A percentile compares a stretch with the other conserved stretches of the same genome.
These are phyloP conservation scores for Ptycholaimellus sp. DNA, from an alignment of 2,888 invertebrate species.

Conservation along the genomic window DNA sequence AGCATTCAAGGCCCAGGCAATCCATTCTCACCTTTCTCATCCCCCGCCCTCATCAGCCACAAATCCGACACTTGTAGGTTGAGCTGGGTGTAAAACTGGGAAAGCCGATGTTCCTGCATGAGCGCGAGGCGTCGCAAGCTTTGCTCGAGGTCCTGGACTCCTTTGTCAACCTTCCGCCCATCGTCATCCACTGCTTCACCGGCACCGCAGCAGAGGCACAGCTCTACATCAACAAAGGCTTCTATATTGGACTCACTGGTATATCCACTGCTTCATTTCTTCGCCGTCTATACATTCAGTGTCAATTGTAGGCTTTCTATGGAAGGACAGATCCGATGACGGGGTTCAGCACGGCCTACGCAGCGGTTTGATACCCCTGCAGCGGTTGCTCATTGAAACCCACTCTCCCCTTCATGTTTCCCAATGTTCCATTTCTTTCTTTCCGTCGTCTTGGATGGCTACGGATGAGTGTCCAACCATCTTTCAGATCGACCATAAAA, in stretches of 20 bases:
- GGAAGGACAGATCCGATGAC: conserved; percentile 72
- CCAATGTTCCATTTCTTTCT: conserved; percentile 50
- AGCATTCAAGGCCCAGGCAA: conserved; percentile 48
- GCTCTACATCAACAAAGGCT: conserved; percentile 56
- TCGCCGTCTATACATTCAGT: too few species aligned
- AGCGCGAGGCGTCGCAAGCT: conserved; percentile 67
- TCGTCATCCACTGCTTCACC: conserved; percentile 70
- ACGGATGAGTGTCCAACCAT: too few species aligned
- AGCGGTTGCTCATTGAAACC: conserved; percentile 61
- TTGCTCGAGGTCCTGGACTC: conserved; percentile 49
- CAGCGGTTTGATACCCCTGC: conserved; percentile 53
- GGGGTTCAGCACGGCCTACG: conserved; percentile 60
- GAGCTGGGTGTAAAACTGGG: conserved; percentile 58
- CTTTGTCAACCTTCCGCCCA: conserved; percentile 51
- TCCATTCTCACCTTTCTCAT: neutral
- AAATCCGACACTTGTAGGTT: conserved; percentile 35
- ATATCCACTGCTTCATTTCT: too few species aligned
- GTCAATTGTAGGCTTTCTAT: conserved; percentile 43
- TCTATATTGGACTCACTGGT: conserved; percentile 59
- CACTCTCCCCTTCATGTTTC: conserved; percentile 90
- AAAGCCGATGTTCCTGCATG: conserved; percentile 68
- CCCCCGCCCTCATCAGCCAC: too few species aligned
- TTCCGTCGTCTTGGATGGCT: too few species aligned
- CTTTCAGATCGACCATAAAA: too few species aligned
- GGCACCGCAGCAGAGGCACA: conserved; percentile 60